These are phyloP conservation scores for Gnathonemus echidnorhynchus DNA, from an alignment of 2,113 vertebrate genomes.

Conservation along the genomic window DNA sequence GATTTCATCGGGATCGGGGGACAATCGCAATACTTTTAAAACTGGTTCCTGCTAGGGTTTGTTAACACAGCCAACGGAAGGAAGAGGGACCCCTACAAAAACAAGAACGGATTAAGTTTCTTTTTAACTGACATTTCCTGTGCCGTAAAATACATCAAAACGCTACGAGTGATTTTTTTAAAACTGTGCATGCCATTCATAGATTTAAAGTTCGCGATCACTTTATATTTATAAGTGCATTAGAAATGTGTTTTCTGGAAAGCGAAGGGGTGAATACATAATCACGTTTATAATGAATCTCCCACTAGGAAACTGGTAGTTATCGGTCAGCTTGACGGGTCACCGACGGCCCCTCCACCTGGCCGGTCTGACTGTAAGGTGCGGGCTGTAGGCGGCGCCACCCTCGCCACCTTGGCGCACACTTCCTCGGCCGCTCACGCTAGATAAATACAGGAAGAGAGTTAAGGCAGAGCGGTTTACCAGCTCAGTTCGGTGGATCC, in stretches of 20 bases:
- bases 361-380: not conserved
- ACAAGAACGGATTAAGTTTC: not conserved
- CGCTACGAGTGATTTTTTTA: not conserved
- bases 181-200: not conserved
- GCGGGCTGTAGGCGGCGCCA: constrained; percentile 19
- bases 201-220: not conserved
- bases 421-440: constrained; percentile 1
- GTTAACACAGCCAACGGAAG: not conserved
- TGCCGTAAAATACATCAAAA: not conserved
- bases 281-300: not conserved
- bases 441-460: constrained; percentile 22
- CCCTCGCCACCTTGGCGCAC: not conserved
- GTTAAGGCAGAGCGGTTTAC: not conserved
- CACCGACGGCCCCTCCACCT: not conserved
- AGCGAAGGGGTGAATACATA: not conserved
- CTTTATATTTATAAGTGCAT: not conserved
- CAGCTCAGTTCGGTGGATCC: not conserved
- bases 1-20: not conserved
- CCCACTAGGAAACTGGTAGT: not conserved
- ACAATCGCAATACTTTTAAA: not conserved
- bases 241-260: not conserved
- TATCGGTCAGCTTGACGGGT: not conserved
- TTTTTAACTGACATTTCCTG: not conserved
- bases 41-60: not conserved
- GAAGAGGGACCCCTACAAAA: not conserved